Evolutionary conservation across 2,113 vertebrate species (phyloP), one percentile per base, ranked within the genome.

Genomic region (Ammodytes dubius): DNA sequence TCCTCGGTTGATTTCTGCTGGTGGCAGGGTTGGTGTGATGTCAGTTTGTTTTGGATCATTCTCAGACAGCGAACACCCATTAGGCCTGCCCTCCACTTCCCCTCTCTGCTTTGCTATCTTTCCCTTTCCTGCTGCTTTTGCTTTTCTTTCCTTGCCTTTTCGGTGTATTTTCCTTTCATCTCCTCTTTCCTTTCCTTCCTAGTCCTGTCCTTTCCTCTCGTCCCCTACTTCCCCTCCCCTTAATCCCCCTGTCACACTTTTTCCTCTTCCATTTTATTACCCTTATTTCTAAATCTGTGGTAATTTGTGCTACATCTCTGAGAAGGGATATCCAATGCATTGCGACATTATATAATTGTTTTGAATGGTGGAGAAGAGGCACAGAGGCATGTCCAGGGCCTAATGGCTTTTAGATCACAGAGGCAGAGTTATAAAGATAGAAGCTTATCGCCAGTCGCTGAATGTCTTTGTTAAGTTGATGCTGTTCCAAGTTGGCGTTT

Each of bases 41-140:
- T 87, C 88, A 85, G 74, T 82, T 90, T 85, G 81, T 79, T 84
- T 91, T 77, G 83, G 88, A 86, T 91, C 74, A 57, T 72, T 80
- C 82, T 85, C 81, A 77, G 49, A 85, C 70, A 72, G 80, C 17
- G 60, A 89, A 84, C 78, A 85, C 49, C 54, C 64, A 79, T 82
- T 69, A 80, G 27, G 61, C 74, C 47, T 65, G 60, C 43, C 17
- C 39, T 65, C 42, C 54, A 56, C 59, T 57, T 19, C 50, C 69
- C 19, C 6, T 69, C 12, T 8, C 65, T 42, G 46, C 54, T 27
- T 19, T 58, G 13, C 53, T 71, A 8, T 79, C 70, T 60, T 64
- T 67, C 75, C 56, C 27, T 72, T 45, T 76, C 46, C 37, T 27
- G 27, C 27, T 27, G 27, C 70, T 60, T 64, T 67, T 79, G 49